Evolutionary conservation across 1,140 invertebrate species (phyloP).

Genomic region (Globodera rostochiensis): DNA sequence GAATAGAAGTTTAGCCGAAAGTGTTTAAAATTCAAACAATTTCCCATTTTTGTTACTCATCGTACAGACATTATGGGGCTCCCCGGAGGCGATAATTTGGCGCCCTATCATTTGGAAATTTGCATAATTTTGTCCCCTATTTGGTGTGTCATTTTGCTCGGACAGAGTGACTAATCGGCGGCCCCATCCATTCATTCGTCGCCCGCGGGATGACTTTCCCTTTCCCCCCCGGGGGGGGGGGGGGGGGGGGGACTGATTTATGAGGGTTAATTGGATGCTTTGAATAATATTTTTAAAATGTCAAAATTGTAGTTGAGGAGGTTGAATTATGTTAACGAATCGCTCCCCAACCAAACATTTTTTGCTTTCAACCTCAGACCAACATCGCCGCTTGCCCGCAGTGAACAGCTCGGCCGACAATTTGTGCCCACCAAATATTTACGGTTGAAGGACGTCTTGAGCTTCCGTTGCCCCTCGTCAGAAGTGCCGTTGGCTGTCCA

Average conservation of each 20-base stretch:
- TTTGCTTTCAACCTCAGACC: background rate
- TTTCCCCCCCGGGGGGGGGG: background rate
- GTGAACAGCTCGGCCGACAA: constrained; percentile 6
- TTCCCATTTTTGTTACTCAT: background rate
- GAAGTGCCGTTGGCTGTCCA: constrained; percentile 12
- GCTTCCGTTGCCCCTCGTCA: constrained; percentile 6
- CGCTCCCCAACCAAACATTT: too few relatives aligned
- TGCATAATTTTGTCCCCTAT: constrained; percentile 12
- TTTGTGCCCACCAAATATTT: constrained; percentile 25
- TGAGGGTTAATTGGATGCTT: background rate
- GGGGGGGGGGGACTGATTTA: background rate
- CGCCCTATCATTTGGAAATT: background rate
- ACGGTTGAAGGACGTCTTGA: constrained; percentile 19
- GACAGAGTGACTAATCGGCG: constrained; percentile 8
- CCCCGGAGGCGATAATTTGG: background rate
- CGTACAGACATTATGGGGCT: background rate
- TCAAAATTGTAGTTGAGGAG: background rate
- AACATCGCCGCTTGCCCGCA: background rate
- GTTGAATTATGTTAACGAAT: too few relatives aligned
- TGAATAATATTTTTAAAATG: background rate
- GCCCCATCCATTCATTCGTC: background rate
- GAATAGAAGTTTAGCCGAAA: too few relatives aligned
- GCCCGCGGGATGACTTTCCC: constrained; percentile 4
- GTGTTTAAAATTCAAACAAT: background rate
- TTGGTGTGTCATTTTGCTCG: constrained; percentile 3